Evolutionary conservation across 2,888 invertebrate genomes (phyloP).

Genomic region (Tenthredo notha): DNA sequence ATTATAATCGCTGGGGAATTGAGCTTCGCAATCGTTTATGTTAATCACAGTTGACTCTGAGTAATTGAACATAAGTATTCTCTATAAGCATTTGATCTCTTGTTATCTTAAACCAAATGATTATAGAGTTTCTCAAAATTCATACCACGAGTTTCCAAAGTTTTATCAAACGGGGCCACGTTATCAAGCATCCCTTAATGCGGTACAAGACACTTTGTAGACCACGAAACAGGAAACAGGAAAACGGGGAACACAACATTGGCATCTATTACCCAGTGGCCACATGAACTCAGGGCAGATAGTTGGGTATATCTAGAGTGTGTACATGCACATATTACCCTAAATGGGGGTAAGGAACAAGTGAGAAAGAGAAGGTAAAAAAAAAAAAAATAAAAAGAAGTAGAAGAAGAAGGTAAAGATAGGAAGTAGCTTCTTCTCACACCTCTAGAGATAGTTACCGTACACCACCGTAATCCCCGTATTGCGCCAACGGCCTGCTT

Average conservation of each 20-base stretch:
- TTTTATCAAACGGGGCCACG: neutral
- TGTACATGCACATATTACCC: neutral
- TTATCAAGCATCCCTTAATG: neutral
- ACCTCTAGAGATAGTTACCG: conserved; percentile 26
- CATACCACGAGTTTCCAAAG: neutral
- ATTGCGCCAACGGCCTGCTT: conserved; percentile 65
- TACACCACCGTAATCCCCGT: conserved; percentile 53
- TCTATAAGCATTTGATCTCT: neutral
- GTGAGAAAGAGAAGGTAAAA: neutral
- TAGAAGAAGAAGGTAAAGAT: neutral
- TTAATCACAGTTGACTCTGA: neutral
- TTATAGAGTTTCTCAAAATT: neutral
- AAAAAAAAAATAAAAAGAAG: too few species aligned
- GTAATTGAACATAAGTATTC: neutral
- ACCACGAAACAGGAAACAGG: neutral
- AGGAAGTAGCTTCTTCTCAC: neutral
- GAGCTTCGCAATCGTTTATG: neutral
- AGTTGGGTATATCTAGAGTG: neutral
- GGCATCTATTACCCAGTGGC: conserved; percentile 46
- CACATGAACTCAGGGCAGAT: conserved; percentile 35
- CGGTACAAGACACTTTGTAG: neutral
- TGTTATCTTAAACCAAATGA: neutral
- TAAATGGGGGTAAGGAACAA: neutral
- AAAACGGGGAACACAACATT: conserved; percentile 33
- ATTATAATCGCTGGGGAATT: neutral